phyloP scores from a whole-genome alignment of 2,888 invertebrate species.

The Liposcelis brunnea region DNA sequence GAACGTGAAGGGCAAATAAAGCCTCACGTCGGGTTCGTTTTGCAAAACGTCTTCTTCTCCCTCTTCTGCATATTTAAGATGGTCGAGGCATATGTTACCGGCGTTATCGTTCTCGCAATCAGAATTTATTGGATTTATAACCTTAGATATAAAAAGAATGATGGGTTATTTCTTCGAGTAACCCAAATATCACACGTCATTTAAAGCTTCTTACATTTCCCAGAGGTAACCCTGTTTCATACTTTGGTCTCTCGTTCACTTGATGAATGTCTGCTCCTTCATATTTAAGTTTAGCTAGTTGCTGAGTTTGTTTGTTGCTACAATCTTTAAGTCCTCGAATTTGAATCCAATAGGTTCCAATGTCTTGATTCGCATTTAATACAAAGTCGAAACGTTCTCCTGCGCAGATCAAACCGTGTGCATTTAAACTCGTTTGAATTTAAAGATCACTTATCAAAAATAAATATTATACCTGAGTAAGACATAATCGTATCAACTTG shows the following conservation, averaged over 20 bases:
- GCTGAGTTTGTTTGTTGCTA: slow-evolving; percentile 65
- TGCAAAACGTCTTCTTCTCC: slow-evolving; percentile 64
- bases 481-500: slow-evolving; percentile 10
- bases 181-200: too few species aligned
- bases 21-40: slow-evolving; percentile 70
- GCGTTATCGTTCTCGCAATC: slow-evolving; percentile 59
- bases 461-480: slow-evolving; percentile 13
- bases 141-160: slow-evolving; percentile 35
- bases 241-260: slow-evolving; percentile 54
- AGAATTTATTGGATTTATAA: slow-evolving; percentile 75
- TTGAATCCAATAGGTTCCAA: slow-evolving; percentile 83
- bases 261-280: slow-evolving; percentile 75
- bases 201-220: slow-evolving; percentile 85
- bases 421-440: too few species aligned
- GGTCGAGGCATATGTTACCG: slow-evolving; percentile 71
- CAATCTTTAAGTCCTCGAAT: slow-evolving; percentile 81
- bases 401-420: too few species aligned
- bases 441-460: slow-evolving; percentile 19
- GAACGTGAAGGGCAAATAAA: slow-evolving; percentile 79
- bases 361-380: slow-evolving; percentile 61
- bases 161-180: too few species aligned
- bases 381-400: slow-evolving; percentile 88
- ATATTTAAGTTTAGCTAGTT: slow-evolving; percentile 70
- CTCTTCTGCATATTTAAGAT: slow-evolving; percentile 60
- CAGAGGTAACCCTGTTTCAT: slow-evolving; percentile 72